Conservation (phyloP, 2,888 invertebrate genomes). For the Drosophila peninsularis region DNA sequence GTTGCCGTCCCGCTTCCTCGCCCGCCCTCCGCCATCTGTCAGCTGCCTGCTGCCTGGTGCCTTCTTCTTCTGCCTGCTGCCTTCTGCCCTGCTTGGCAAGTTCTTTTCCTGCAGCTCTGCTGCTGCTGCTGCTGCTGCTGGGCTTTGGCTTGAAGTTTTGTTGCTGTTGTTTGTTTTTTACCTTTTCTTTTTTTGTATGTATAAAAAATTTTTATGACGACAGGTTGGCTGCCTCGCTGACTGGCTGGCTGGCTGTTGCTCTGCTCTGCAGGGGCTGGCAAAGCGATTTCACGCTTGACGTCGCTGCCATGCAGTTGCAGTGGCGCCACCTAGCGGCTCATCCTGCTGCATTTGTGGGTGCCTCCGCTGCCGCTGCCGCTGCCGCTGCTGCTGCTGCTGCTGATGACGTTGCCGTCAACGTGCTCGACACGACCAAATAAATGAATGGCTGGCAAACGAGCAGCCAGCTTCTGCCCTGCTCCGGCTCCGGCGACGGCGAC, state of each 20-base stretch:
- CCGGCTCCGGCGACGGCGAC: too few species aligned
- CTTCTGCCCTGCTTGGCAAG: conserved; percentile 1
- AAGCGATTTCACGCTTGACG: conserved; percentile 76
- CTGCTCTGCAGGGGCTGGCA: conserved; percentile 48
- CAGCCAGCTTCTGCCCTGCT: conserved; percentile 31
- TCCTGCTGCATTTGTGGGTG: conserved; percentile 36
- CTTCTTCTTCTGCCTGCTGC: neutral
- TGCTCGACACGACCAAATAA: conserved; percentile 44
- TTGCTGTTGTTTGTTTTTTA: conserved; percentile 34
- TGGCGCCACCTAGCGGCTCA: conserved; percentile 70
- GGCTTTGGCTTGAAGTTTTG: conserved; percentile 24
- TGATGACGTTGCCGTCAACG: conserved; percentile 48
- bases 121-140: conserved; percentile 23
- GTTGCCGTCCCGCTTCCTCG: conserved; percentile 26
- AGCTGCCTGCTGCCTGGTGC: neutral
- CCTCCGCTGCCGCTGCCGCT: neutral
- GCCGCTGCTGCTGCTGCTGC: conserved; percentile 22
- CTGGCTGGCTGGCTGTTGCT: conserved; percentile 28
- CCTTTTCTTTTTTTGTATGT: conserved; percentile 38
- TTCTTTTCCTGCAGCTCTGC: conserved; percentile 17
- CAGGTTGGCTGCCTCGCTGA: conserved; percentile 73
- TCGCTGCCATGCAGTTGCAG: conserved; percentile 51
- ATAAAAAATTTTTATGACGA: conserved; percentile 78
- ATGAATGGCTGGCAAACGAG: conserved; percentile 70
- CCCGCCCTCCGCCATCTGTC: neutral